These are phyloP conservation scores for Diarsia dahlii DNA, from an alignment of 2,888 invertebrate species.

Conservation along the genomic window DNA sequence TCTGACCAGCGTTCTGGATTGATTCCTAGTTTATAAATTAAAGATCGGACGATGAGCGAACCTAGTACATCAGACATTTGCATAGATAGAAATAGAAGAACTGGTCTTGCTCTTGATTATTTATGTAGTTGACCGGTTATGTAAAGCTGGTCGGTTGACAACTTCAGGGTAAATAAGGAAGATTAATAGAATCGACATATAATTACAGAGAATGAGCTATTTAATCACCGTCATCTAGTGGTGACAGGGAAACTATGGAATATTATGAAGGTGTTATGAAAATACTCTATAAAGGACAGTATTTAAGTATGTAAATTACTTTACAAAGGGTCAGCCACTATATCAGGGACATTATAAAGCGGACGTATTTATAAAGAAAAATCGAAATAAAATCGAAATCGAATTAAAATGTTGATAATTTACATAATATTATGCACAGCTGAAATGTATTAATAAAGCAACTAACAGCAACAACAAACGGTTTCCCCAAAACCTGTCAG, in stretches of 20 bases:
- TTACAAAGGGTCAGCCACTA: constrained; percentile 11
- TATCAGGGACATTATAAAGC: no score
- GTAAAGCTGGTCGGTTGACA: constrained; percentile 16
- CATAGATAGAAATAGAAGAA: constrained; percentile 36
- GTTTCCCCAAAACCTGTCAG: no score
- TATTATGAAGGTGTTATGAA: constrained; percentile 1
- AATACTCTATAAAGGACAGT: neutral
- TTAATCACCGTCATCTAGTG: constrained; percentile 20
- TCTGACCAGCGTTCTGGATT: neutral
- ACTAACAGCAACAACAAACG: neutral
- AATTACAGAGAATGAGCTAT: constrained; percentile 18
- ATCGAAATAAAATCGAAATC: constrained; percentile 1
- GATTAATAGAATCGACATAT: constrained; percentile 28
- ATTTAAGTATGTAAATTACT: constrained; percentile 28
- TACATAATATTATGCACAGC: neutral
- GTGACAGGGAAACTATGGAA: constrained; percentile 4
- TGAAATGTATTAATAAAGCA: neutral
- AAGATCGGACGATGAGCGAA: neutral
- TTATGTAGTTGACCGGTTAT: constrained; percentile 36
- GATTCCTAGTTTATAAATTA: neutral
- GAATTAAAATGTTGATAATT: constrained; percentile 11
- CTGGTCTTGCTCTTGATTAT: constrained; percentile 34
- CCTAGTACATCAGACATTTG: constrained; percentile 19
- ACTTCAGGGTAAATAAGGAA: constrained; percentile 23
- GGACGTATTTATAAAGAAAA: neutral